Evolutionary conservation across 1,140 invertebrate genomes (phyloP).

Genomic region (Hesperophylax magnus): DNA sequence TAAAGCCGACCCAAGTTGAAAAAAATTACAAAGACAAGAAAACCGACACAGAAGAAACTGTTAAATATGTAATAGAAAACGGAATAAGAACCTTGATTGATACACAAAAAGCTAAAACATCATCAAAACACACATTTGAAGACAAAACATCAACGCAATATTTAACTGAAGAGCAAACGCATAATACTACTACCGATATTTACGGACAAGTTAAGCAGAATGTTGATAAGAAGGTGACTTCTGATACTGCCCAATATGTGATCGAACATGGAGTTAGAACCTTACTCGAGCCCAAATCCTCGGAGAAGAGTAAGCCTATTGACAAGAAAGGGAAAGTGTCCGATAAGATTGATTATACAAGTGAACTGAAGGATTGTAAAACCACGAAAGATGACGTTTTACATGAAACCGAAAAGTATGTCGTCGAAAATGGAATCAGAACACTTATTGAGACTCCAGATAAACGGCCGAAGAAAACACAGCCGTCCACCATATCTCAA

Average conservation of each 20-base stretch:
- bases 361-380: constrained; percentile 1
- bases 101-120: not conserved
- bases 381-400: constrained; percentile 2
- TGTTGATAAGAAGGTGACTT: not conserved
- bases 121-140: constrained; percentile 2
- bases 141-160: not conserved
- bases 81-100: constrained; percentile 36
- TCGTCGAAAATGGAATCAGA: constrained; percentile 47
- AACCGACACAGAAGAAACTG: constrained; percentile 32
- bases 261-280: constrained; percentile 47
- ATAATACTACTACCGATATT: constrained; percentile 7
- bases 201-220: not conserved
- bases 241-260: constrained; percentile 15
- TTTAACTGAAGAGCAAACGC: not conserved
- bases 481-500: not conserved
- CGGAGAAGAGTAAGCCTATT: constrained; percentile 8
- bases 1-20: not conserved
- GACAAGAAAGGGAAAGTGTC: constrained; percentile 1
- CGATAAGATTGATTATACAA: not conserved
- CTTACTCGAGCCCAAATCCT: constrained; percentile 18
- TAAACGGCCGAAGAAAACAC: constrained; percentile 18
- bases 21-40: constrained; percentile 21
- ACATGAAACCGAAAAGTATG: constrained; percentile 8
- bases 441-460: constrained; percentile 26
- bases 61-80: constrained; percentile 50